Base-by-base conservation (phyloP, 2,797 vertebrate species). In the Phalanger gymnotis region DNA sequence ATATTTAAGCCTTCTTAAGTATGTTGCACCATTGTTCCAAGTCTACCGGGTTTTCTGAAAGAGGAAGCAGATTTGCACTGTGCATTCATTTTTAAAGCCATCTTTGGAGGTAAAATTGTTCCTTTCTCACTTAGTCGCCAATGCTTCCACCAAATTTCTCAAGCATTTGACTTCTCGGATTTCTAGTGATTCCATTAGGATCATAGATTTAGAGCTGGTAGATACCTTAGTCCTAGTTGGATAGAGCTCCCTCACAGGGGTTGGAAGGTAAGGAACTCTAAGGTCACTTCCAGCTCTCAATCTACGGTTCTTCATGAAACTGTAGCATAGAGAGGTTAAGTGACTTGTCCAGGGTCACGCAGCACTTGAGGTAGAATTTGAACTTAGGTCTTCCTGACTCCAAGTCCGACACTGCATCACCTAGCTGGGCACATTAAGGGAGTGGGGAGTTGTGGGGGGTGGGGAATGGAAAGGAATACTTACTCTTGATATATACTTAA, bases 1-100 rank as follows among this genome's bases (percentile, higher is more conserved):
- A 73, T 91, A 94, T 51, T 93, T 9, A 95, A 95, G 31, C 87
- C 94, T 19, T 54, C 28, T 52, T 25, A 53, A 66, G 54, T 94
- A 90, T 90, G 94, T 91, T 94, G 54, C 96, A 93, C 90, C 92
- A n/a, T 25, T 54, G 54, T 16, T 96, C 19, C 92, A 93, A 95
- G 66, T 95, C 91, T 94, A 2, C 90, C 90, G 91, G 81, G 90
- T 94, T 96, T 92, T 34, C 93, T 92, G 90, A 92, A 95, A 92
- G 25, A 57, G 40, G 87, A 61, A 54, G 31, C 51, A 90, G 91
- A 90, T 90, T 81, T 55, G 57, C 25, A 25, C 2, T 53, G 5
- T 14, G 0, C 91, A 87, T 87, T 51, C 73, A 61, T 19, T 58
- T 94, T 47, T 95, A 94, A 96, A 55, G 5, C 28, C 28, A 96